phyloP scores from a whole-genome alignment of 2,888 invertebrate species.

The Polydrusus tereticollis region DNA sequence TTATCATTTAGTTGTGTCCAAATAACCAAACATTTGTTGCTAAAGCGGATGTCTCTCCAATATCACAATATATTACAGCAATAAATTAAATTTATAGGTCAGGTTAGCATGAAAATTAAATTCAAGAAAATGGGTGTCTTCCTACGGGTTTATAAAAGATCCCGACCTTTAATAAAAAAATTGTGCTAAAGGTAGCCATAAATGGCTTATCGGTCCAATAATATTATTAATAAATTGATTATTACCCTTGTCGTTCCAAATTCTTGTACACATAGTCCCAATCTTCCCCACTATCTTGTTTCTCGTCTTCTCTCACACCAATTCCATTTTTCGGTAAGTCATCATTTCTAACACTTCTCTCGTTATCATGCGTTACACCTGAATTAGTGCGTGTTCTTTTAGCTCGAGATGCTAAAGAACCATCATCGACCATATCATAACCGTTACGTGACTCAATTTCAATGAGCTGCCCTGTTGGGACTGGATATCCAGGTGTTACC shows the following conservation, averaged over 20 bases:
- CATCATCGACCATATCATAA: slow-evolving; percentile 60
- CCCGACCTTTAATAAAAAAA: too few relatives aligned
- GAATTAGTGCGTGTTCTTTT: slow-evolving; percentile 42
- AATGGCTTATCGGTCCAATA: not conserved
- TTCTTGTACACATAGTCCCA: slow-evolving; percentile 88
- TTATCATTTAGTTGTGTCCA: too few relatives aligned
- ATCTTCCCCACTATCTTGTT: slow-evolving; percentile 70
- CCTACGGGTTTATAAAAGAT: too few relatives aligned
- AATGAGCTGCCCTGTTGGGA: slow-evolving; percentile 78
- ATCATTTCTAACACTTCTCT: slow-evolving; percentile 9
- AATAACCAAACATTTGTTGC: too few relatives aligned
- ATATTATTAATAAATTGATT: not conserved
- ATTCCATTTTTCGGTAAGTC: slow-evolving; percentile 22
- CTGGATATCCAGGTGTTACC: slow-evolving; percentile 66
- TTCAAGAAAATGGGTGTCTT: too few relatives aligned
- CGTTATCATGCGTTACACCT: slow-evolving; percentile 15
- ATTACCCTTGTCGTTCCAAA: slow-evolving; percentile 76
- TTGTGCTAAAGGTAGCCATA: not conserved
- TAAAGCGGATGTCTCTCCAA: too few relatives aligned
- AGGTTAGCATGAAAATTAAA: too few relatives aligned
- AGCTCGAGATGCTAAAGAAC: slow-evolving; percentile 48
- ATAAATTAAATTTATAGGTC: too few relatives aligned
- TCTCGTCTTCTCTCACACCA: not conserved
- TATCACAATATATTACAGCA: too few relatives aligned
- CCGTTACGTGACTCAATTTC: slow-evolving; percentile 72